Base-by-base conservation (phyloP, 2,113 vertebrate species). In the Thalassarche chlororhynchos region DNA sequence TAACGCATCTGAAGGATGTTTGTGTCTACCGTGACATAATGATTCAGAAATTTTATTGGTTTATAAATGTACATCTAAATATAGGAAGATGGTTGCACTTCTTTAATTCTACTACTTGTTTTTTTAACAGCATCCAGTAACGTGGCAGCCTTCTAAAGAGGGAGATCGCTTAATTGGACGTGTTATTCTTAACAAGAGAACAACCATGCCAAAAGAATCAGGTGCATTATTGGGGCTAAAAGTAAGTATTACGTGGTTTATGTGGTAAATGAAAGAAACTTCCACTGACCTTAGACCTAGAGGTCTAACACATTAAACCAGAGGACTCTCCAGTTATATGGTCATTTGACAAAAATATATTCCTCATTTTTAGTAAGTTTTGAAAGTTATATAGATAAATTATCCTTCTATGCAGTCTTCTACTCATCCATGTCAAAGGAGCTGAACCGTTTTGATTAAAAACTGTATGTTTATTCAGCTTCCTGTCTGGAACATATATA, bases 101-200 rank as follows among this genome's bases (percentile, higher is more conserved):
- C 29, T 93, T 74, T 58, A 52, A 84, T 90, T 85, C 7, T 18
- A 12, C 20, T 68, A 12, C 31, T 55, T 20, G 9, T 24, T 54
- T 96, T 90, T 97, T 80, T 84, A 75, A 94, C 96, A 99, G 99
- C 99, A 99, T 98, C 99, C 99, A 29, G 99, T 99, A 69, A 99
- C 99, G 87, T 99, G 99, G 99, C 99, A 99, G 83, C 99, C 99
- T 64, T 99, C 99, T 96, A 99, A 99, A 98, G 99, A 99, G 92
- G 99, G 99, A 9, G 99, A 99, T 98, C 99, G 99, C 97, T 98
- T 99, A 97, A 99, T 99, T 65, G 99, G 99, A 86, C 99, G 99
- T 95, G 99, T 99, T 98, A 99, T 99, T 93, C 98, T 99, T 81
- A 99, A 99, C 97, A 99, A 99, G 98, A 99, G 99, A 98, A 99